A percentile compares a stretch with the other conserved stretches of the same genome.
Conservation (phyloP, 2,888 invertebrate species). For the Erebia palarica region DNA sequence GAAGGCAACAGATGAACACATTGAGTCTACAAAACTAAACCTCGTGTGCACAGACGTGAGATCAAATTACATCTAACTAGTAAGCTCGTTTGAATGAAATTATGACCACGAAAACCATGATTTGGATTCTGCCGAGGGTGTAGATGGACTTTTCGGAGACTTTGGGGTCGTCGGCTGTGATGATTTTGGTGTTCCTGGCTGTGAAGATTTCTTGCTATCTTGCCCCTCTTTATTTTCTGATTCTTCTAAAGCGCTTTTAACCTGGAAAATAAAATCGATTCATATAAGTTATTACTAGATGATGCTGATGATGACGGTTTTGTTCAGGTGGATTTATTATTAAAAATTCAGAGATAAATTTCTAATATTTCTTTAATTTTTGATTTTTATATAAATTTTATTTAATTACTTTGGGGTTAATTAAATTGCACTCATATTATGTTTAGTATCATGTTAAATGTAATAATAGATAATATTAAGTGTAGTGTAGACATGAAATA, state of each 20-base stretch:
- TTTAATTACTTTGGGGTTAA: too few relatives aligned
- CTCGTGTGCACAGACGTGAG: constrained; percentile 39
- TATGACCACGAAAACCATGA: constrained; percentile 83
- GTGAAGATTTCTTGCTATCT: constrained; percentile 52
- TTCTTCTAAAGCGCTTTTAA: constrained; percentile 63
- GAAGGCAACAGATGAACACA: constrained; percentile 55
- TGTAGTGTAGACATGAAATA: too few relatives aligned
- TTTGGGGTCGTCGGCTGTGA: constrained; percentile 63
- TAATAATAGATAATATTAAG: too few relatives aligned
- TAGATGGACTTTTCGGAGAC: constrained; percentile 53
- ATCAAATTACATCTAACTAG: not conserved
- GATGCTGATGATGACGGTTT: too few relatives aligned
- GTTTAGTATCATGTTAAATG: too few relatives aligned
- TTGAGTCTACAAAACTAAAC: constrained; percentile 46
- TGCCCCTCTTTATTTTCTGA: constrained; percentile 50
- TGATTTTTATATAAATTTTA: too few relatives aligned
- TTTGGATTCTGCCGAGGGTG: constrained; percentile 65
- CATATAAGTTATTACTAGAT: too few relatives aligned
- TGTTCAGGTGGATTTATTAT: too few relatives aligned
- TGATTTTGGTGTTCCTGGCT: constrained; percentile 57
- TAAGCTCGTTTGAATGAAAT: not conserved
- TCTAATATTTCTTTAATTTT: too few relatives aligned
- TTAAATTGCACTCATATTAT: too few relatives aligned
- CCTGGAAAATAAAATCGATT: constrained; percentile 51
- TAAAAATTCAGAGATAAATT: too few relatives aligned